Conservation (phyloP, 2,888 invertebrate species). For the Germaria angustata region DNA sequence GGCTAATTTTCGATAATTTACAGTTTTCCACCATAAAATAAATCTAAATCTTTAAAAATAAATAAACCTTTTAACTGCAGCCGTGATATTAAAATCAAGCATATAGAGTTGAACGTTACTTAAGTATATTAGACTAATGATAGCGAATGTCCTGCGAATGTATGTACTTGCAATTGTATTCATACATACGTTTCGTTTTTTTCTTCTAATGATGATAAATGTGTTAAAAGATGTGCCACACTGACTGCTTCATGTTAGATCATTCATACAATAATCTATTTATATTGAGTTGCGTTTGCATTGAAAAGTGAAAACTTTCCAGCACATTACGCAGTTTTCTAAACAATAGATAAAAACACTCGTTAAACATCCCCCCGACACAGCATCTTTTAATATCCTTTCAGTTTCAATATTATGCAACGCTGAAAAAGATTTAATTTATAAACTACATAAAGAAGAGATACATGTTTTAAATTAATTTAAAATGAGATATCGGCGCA, state of each 20-base stretch:
- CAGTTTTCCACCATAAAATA: too few species aligned
- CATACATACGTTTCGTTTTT: too few species aligned
- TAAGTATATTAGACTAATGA: slow-evolving; percentile 3
- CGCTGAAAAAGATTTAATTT: slow-evolving; percentile 7
- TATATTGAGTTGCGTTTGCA: not conserved
- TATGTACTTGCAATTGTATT: not conserved
- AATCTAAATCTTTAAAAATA: too few species aligned
- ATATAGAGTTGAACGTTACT: too few species aligned
- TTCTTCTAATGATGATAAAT: slow-evolving; percentile 61
- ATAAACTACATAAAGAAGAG: not conserved
- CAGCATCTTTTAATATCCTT: slow-evolving; percentile 45
- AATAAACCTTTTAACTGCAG: too few species aligned
- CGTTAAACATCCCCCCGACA: slow-evolving; percentile 43
- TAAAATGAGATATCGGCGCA: slow-evolving; percentile 27
- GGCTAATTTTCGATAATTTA: too few species aligned
- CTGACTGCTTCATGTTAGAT: too few species aligned
- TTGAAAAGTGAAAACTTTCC: slow-evolving; percentile 43
- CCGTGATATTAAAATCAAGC: too few species aligned
- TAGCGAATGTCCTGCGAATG: not conserved
- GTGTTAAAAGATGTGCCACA: slow-evolving; percentile 12
- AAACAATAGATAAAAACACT: slow-evolving; percentile 33
- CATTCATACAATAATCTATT: not conserved
- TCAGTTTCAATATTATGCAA: slow-evolving; percentile 21
- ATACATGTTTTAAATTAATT: slow-evolving; percentile 47
- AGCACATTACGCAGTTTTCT: slow-evolving; percentile 33